Conservation (phyloP, 2,888 invertebrate genomes). For the Tipula unca region DNA sequence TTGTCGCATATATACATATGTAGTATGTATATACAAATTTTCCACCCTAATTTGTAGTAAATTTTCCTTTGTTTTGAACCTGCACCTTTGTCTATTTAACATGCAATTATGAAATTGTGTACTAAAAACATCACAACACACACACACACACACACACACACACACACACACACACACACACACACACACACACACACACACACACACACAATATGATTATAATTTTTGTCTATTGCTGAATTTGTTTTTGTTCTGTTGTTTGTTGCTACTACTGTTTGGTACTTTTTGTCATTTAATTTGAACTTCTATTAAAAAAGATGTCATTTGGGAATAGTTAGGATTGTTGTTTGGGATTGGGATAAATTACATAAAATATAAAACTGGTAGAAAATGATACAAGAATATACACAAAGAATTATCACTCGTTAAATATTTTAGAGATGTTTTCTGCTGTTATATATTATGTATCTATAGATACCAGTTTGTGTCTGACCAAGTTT, state of each 20-base stretch:
- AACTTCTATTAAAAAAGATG: background rate
- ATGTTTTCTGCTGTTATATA: background rate
- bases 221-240: background rate
- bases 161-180: background rate
- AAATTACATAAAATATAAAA: background rate
- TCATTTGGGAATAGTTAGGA: background rate
- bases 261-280: background rate
- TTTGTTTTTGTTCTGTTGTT: background rate
- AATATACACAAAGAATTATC: background rate
- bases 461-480: background rate
- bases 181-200: background rate
- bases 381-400: background rate
- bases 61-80: background rate
- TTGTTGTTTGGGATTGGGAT: background rate
- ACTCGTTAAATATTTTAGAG: conserved; percentile 8
- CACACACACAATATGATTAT: background rate
- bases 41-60: background rate
- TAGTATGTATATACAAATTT: too few relatives aligned
- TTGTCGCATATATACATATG: conserved; percentile 1
- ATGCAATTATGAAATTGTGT: background rate
- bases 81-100: conserved; percentile 8
- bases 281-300: conserved; percentile 3
- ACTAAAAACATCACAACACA: background rate
- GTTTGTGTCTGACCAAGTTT: background rate
- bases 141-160: background rate